Evolutionary conservation across 2,797 vertebrate species (phyloP), one percentile per base, ranked within the genome.

Genomic region (Eremophila alpestris): DNA sequence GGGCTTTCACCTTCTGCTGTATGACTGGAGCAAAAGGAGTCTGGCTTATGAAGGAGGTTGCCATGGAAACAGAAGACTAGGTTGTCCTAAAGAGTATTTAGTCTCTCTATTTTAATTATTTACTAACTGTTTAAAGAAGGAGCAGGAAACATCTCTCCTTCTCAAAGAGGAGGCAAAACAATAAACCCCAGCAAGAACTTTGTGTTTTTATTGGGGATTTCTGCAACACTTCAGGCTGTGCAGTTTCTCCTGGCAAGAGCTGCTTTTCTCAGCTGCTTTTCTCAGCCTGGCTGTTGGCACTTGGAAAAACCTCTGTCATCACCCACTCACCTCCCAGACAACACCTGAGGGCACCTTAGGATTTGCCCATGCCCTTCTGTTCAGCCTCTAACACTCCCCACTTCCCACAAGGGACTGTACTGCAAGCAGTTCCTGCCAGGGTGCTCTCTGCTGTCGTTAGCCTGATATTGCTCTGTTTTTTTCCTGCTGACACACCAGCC

Each of bases 51-150:
- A 92, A 95, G 73, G 64, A 87, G 18, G 96, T 97, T 97, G 68
- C 90, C 86, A 94, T 97, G 94, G 97, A 95, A 97, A 97, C 97
- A 88, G 90, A 96, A 92, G 94, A 90, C 64, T 60, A 67, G 89
- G 75, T 97, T 97, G 95, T 97, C 95, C 95, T 89, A 70, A 97
- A 94, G 94, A 95, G 15, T 97, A 94, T 97, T 95, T 97, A 96
- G 90, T 90, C 90, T 97, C 80, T 94, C 80, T 93, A 89, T 97
- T 95, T 97, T 96, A 97, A 97, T 97, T 97, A 97, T 97, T 98
- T 97, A 97, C 97, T 91, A 94, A 89, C 89, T 79, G 54, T 95
- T 96, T 96, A 87, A 96, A 96, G 85, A 95, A 93, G 71, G 83
- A 94, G 65, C 36, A 90, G 60, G 62, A 94, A 93, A 94, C 32